Percentiles rank a stretch among this genome's conserved stretches.
These are phyloP conservation scores for Parochlus steinenii DNA, from an alignment of 2,888 invertebrate species.

Conservation along the genomic window DNA sequence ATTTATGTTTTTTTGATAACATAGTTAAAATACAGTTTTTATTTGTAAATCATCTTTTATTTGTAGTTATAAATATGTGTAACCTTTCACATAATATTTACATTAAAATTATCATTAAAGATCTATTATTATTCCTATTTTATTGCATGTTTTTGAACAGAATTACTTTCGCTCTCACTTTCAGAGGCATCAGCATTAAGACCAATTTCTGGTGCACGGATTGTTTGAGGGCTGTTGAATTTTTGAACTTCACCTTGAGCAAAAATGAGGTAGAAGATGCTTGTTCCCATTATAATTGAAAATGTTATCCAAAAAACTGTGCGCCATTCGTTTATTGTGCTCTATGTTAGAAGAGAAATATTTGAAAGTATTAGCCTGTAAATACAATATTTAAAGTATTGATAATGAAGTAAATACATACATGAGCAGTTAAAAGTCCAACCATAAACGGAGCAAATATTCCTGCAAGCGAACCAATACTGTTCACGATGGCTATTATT, in stretches of 20 bases:
- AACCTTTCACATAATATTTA: neutral
- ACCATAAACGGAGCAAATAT: conserved; percentile 47
- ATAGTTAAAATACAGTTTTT: no score
- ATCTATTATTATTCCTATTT: no score
- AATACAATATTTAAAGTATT: neutral
- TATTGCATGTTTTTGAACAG: no score
- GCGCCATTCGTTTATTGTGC: conserved; percentile 10
- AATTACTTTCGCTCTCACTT: neutral
- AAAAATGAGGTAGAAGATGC: conserved; percentile 8
- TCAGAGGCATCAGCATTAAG: neutral
- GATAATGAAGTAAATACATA: conserved; percentile 24
- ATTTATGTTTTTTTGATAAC: no score
- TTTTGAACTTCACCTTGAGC: conserved; percentile 11
- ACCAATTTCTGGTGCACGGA: neutral
- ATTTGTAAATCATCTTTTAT: no score
- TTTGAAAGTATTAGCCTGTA: neutral
- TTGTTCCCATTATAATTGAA: conserved; percentile 7
- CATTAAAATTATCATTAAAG: neutral
- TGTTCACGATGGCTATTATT: conserved; percentile 48
- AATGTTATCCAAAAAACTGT: conserved; percentile 9
- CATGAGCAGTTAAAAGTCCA: conserved; percentile 42
- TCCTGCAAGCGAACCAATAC: conserved; percentile 49
- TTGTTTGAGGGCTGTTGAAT: conserved; percentile 3
- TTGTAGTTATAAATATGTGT: no score
- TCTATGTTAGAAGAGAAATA: conserved; percentile 4